A percentile compares a stretch with the other conserved stretches of the same genome.
Evolutionary conservation across 2,113 vertebrate species (phyloP).

Genomic region (Herpailurus yagouaroundi): DNA sequence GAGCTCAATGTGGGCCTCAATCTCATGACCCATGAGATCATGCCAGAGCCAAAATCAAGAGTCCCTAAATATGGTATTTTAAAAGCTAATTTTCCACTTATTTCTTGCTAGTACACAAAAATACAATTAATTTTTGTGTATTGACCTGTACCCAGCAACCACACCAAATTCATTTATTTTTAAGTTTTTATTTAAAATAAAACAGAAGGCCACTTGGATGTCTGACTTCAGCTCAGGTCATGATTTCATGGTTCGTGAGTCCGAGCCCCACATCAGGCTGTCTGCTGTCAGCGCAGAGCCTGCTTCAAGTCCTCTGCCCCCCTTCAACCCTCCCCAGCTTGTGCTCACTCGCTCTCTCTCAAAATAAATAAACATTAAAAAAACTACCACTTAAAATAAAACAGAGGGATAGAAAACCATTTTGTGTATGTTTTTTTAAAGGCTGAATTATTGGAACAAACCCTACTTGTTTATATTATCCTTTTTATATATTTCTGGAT

Average conservation of each 20-base stretch:
- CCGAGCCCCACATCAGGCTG: no score
- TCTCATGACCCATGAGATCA: no score
- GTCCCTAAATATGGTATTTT: background rate
- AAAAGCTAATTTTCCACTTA: background rate
- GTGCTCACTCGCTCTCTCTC: no score
- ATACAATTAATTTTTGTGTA: background rate
- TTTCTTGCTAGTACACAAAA: background rate
- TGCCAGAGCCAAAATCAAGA: no score
- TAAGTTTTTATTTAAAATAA: background rate
- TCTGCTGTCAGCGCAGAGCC: no score
- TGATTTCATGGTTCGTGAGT: no score
- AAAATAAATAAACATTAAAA: no score
- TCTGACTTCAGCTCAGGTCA: no score
- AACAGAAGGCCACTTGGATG: background rate
- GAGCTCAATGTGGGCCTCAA: no score
- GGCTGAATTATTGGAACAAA: background rate
- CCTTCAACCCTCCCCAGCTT: accelerated
- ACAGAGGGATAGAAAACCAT: background rate
- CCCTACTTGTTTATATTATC: background rate
- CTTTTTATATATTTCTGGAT: background rate
- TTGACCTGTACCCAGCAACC: background rate
- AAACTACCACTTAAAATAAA: background rate
- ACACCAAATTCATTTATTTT: constrained; percentile 1
- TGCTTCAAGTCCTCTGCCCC: no score
- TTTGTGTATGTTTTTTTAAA: background rate